Evolutionary conservation across 2,113 vertebrate species (phyloP), one percentile per base, ranked within the genome.

Genomic region (Leptocoma aspasia): DNA sequence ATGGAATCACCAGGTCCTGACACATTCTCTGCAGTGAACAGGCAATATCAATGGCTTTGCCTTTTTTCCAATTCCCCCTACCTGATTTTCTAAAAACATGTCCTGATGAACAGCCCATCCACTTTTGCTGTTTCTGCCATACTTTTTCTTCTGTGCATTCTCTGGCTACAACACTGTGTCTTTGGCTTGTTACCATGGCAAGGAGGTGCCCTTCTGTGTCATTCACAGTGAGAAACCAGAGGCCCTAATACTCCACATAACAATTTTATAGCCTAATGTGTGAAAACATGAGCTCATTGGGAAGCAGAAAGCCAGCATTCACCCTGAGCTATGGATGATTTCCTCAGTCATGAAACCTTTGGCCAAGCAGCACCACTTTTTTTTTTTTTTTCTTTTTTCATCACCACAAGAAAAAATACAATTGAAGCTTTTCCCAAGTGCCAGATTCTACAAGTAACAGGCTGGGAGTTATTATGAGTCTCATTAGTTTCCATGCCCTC

Each of bases 31-130:
- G 61, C 53, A 49, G 39, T 31, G 13, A 82, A 42, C 15, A 69
- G 24, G 37, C 16, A 42, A 21, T 9, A 63, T 13, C 11, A 2
- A 41, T 30, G 35, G n/a, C 30, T 61, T 63, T 21, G 11, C 39
- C 22, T 75, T 72, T 93, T 71, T 28, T 6, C 26, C 30, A 28
- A 11, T 37, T 31, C 15, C 13, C 3, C 7, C 7, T 47, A 6
- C 12, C 10, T 0, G 0, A 9, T 57, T 44, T 42, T 60, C 50
- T 5, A 0, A 15, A 59, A 64, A 60, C 0, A 1, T 2, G 44
- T 15, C 21, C 21, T 6, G 17, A n/a, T 56, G 37, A 73, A 13
- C 45, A 61, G 57, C 28, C 14, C 41, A 56, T 60, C 39, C 50
- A 65, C n/a, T 37, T 68, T 47, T 39, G n/a, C 21, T 19, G 5